Evolutionary conservation across 2,888 invertebrate species (phyloP), one percentile per base, ranked within the genome.

Genomic region (Sarcophaga caerulescens): DNA sequence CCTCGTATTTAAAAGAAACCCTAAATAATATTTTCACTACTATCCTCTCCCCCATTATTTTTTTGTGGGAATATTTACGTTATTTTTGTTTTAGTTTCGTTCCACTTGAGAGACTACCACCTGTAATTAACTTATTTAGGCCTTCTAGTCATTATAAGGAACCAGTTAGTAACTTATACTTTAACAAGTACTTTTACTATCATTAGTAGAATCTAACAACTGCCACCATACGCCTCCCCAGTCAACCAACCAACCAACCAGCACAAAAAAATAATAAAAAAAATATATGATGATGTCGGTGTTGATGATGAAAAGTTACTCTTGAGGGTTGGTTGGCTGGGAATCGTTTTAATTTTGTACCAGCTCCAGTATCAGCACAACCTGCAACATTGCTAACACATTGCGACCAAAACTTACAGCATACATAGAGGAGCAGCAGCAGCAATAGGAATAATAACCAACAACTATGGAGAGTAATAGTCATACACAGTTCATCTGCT

Each of bases 101-200:
- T 84, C 44, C 77, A 84, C 77, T 77, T 81, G 74, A 83, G 81
- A 35, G 35, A 35, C 78, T 69, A 69, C 70, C 75, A 75, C 66
- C 77, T 80, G 84, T 78, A 70, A 77, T 83, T 86, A 86, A 86
- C 77, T 78, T 70, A 81, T 69, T 74, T 74, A 83, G 80, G n/a
- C 59, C 68, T 65, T 74, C 47, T 81, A 71, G 77, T 63, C 73
- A 77, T 62, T 68, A 63, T 35, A 63, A 69, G 63, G 21, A 57
- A 59, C 62, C 74, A 75, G 23, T 70, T 75, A 70, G 60, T 75
- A 68, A 35, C 57, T 78, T 44, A 74, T 77, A 71, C 19, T n/a
- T 17, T 8, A 65, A 45, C 57, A 17, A 45, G 21, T 35, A 35
- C 8, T 35, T 35, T 35, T 35, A 35, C 35, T 35, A 35, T 35